phyloP scores from a whole-genome alignment of 2,888 invertebrate species.

The Orchestes rusci region DNA sequence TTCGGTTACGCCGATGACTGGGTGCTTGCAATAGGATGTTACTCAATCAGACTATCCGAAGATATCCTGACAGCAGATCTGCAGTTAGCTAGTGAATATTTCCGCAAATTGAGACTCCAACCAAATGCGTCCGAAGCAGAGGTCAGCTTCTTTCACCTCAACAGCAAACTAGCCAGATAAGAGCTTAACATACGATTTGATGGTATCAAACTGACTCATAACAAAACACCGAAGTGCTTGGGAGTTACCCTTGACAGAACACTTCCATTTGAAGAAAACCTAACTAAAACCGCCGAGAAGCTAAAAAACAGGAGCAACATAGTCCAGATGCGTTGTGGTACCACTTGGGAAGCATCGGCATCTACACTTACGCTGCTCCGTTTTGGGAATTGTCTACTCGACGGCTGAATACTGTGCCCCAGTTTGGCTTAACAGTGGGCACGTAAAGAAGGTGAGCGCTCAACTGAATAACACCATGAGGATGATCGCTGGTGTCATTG shows the following conservation, averaged over 20 bases:
- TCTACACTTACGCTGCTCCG: background rate
- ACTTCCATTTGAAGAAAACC: background rate
- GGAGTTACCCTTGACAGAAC: no score
- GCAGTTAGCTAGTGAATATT: no score
- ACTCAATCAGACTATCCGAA: no score
- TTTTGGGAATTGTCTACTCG: background rate
- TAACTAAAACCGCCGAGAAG: no score
- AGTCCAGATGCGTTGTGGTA: background rate
- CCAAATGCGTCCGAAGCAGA: slow-evolving; percentile 5
- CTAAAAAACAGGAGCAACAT: background rate
- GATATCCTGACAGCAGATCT: no score
- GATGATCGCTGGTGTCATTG: no score
- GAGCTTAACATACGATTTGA: no score
- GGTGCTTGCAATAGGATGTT: background rate
- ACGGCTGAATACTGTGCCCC: no score
- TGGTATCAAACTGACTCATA: no score
- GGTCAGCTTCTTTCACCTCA: slow-evolving; percentile 7
- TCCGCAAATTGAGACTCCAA: background rate
- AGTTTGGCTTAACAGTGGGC: no score
- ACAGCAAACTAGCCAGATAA: slow-evolving; percentile 8
- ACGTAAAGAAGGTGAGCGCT: background rate
- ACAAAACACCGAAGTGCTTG: no score
- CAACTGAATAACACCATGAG: slow-evolving; percentile 6
- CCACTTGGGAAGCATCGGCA: no score
- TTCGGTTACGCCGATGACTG: background rate